Conservation (phyloP, 1,140 invertebrate genomes). For the Diorhabda carinulata region DNA sequence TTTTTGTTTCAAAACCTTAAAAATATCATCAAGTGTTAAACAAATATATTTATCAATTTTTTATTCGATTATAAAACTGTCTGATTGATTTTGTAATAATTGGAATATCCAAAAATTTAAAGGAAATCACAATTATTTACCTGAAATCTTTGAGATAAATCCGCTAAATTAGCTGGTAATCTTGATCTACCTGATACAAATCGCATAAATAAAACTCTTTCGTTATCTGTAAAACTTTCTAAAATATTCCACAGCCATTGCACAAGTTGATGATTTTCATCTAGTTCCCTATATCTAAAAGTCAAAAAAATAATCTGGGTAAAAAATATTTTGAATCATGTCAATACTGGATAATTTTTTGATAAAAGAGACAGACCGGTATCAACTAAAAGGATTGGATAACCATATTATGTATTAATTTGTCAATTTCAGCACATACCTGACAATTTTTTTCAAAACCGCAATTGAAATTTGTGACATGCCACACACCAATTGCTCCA, state of each 20-base stretch:
- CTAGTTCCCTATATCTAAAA: constrained; percentile 60
- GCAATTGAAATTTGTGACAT: constrained; percentile 61
- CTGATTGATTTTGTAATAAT: neutral
- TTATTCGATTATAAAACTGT: no score
- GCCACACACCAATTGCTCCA: constrained; percentile 66
- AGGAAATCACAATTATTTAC: constrained; percentile 43
- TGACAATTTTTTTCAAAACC: constrained; percentile 61
- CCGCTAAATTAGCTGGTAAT: constrained; percentile 62
- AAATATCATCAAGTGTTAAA: no score
- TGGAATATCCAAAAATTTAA: neutral
- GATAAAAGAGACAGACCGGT: neutral
- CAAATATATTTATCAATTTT: no score
- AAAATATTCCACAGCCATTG: constrained; percentile 66
- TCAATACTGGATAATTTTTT: neutral
- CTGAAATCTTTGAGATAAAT: constrained; percentile 66
- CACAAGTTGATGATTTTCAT: constrained; percentile 59
- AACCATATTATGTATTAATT: neutral
- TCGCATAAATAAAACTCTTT: constrained; percentile 64
- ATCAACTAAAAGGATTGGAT: neutral
- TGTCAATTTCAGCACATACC: constrained; percentile 45
- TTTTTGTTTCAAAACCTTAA: no score
- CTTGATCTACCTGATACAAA: constrained; percentile 67
- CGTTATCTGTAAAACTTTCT: constrained; percentile 60
- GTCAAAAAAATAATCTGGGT: neutral
- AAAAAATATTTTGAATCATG: neutral